These are phyloP conservation scores for Alexandromys fortis DNA, from an alignment of 2,113 vertebrate species.

Conservation along the genomic window DNA sequence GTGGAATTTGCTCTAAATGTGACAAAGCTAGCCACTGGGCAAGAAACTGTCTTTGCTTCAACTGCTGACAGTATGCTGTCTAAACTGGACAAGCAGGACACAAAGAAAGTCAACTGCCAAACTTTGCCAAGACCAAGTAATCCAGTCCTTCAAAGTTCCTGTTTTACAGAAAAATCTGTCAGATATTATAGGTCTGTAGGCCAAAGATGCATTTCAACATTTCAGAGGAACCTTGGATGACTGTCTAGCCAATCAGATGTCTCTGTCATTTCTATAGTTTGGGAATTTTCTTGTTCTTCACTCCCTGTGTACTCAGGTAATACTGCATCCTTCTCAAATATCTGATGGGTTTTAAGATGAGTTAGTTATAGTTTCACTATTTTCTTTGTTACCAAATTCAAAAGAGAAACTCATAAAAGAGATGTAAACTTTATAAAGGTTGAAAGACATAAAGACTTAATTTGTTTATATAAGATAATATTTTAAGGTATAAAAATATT, in stretches of 20 bases:
- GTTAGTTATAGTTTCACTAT: not conserved
- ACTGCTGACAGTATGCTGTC: too few relatives aligned
- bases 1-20: too few relatives aligned
- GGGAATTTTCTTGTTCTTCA: not conserved
- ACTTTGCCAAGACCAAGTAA: too few relatives aligned
- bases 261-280: not conserved
- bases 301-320: not conserved
- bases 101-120: too few relatives aligned
- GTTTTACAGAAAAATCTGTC: too few relatives aligned
- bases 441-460: not conserved
- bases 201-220: too few relatives aligned
- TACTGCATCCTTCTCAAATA: not conserved
- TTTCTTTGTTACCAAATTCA: not conserved
- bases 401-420: not conserved
- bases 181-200: too few relatives aligned
- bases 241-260: not conserved
- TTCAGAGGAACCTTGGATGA: not conserved
- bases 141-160: too few relatives aligned
- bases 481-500: not conserved
- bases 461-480: not conserved
- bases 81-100: too few relatives aligned
- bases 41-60: too few relatives aligned
- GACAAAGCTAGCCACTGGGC: too few relatives aligned
- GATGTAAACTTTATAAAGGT: not conserved
- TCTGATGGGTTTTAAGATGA: not conserved